Evolutionary conservation across 2,888 invertebrate genomes (phyloP).

Genomic region (Nomada ruficornis): DNA sequence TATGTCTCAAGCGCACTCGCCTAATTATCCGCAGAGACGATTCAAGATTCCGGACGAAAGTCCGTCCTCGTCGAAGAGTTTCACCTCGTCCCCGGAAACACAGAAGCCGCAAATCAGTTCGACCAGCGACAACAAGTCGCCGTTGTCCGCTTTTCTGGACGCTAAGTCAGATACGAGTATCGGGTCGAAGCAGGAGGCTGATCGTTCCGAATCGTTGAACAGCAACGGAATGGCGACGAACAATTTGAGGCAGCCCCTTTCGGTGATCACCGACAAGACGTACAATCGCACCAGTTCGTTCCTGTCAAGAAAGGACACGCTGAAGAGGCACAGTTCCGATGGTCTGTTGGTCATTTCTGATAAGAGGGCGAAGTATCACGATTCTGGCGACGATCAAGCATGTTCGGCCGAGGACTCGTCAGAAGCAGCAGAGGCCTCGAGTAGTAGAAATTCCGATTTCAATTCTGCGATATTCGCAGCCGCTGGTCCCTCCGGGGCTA

Average conservation of each 20-base stretch:
- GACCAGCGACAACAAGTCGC: constrained; percentile 78
- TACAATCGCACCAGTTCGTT: constrained; percentile 75
- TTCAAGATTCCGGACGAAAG: constrained; percentile 80
- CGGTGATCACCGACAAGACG: constrained; percentile 82
- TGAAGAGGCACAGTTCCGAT: constrained; percentile 79
- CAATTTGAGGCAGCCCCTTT: constrained; percentile 78
- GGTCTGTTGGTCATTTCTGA: constrained; percentile 79
- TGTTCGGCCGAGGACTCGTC: constrained; percentile 73
- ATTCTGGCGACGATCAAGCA: constrained; percentile 70
- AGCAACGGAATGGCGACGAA: constrained; percentile 50
- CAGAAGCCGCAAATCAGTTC: constrained; percentile 82
- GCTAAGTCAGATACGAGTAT: constrained; percentile 61
- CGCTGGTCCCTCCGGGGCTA: constrained; percentile 76
- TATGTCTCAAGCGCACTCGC: constrained; percentile 70
- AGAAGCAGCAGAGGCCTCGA: constrained; percentile 59
- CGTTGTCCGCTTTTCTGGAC: constrained; percentile 69
- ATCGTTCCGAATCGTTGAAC: constrained; percentile 20
- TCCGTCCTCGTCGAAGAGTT: constrained; percentile 75
- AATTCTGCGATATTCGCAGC: constrained; percentile 63
- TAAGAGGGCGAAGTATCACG: constrained; percentile 78
- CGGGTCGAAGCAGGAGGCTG: constrained; percentile 35
- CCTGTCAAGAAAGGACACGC: constrained; percentile 66
- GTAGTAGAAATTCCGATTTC: constrained; percentile 60
- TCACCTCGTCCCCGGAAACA: constrained; percentile 79
- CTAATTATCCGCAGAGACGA: constrained; percentile 65